A percentile compares a stretch with the other conserved stretches of the same genome.
Conservation (phyloP, 2,888 invertebrate genomes). For the Pilophorus perplexus region DNA sequence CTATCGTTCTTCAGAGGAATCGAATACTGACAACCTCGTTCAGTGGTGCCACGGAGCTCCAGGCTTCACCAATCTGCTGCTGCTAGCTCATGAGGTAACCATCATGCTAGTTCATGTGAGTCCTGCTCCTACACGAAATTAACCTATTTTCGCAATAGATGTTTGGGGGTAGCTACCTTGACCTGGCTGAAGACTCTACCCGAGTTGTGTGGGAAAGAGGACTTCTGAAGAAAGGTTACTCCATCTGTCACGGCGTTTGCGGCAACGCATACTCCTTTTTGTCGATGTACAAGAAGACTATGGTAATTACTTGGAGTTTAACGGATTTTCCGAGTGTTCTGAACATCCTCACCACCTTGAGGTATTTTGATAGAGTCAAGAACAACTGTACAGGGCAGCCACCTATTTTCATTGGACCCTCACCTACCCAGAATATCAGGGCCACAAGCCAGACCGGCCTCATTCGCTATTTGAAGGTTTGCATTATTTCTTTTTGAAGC, state of each 20-base stretch:
- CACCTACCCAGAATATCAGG: slow-evolving; percentile 64
- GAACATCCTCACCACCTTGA: too few species aligned
- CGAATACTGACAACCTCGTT: slow-evolving; percentile 67
- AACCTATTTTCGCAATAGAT: neutral
- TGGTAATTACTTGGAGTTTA: slow-evolving; percentile 52
- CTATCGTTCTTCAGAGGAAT: slow-evolving; percentile 74
- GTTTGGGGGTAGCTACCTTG: slow-evolving; percentile 44
- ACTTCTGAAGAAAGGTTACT: slow-evolving; percentile 76
- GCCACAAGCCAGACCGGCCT: slow-evolving; percentile 69
- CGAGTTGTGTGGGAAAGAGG: slow-evolving; percentile 81
- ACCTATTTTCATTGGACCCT: slow-evolving; percentile 81
- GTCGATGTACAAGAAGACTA: slow-evolving; percentile 70
- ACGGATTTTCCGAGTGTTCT: neutral
- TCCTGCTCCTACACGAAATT: neutral
- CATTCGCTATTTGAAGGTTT: slow-evolving; percentile 79
- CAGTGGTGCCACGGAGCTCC: slow-evolving; percentile 97
- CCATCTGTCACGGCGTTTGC: slow-evolving; percentile 82
- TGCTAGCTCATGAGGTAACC: slow-evolving; percentile 64
- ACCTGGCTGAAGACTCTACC: slow-evolving; percentile 67
- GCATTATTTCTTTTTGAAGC: slow-evolving; percentile 41
- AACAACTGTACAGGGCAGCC: slow-evolving; percentile 71
- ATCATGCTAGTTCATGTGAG: neutral
- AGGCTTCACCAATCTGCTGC: slow-evolving; percentile 73
- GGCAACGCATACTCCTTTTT: slow-evolving; percentile 86
- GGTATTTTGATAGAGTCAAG: slow-evolving; percentile 59